phyloP scores from a whole-genome alignment of 2,888 invertebrate genomes.

The Machimus atricapillus region DNA sequence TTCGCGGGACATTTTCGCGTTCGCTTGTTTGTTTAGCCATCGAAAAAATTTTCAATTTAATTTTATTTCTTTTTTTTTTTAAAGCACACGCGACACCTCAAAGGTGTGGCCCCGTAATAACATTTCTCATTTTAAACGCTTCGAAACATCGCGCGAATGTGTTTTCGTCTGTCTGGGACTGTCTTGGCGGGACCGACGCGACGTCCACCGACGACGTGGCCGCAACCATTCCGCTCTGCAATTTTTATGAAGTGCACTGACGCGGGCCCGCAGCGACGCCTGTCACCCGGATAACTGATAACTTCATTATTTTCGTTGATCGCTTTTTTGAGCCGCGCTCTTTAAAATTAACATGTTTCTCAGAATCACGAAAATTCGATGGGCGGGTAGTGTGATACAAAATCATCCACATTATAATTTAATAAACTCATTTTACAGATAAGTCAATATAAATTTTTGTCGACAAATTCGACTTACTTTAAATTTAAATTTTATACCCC shows the following conservation, averaged over 20 bases:
- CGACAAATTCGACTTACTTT: too few relatives aligned
- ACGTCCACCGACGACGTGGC: neutral
- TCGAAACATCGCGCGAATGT: neutral
- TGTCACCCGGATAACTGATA: neutral
- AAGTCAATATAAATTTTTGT: too few relatives aligned
- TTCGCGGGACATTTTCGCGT: neutral
- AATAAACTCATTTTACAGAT: too few relatives aligned
- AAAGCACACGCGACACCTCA: conserved; percentile 42
- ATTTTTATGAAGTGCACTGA: neutral
- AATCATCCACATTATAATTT: neutral
- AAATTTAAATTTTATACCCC: too few relatives aligned
- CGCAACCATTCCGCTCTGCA: neutral
- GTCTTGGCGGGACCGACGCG: neutral
- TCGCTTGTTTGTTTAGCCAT: neutral
- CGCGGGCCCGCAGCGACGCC: neutral
- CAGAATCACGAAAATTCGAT: neutral
- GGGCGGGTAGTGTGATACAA: neutral
- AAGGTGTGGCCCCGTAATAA: conserved; percentile 38
- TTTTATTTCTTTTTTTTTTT: too few relatives aligned
- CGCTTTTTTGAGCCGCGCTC: neutral
- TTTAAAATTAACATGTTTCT: neutral
- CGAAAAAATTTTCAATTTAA: conserved; percentile 36
- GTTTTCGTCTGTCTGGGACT: neutral
- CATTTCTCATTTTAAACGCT: neutral
- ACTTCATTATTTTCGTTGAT: neutral